Base-by-base conservation (phyloP, 2,888 invertebrate genomes). In the Vanessa cardui region DNA sequence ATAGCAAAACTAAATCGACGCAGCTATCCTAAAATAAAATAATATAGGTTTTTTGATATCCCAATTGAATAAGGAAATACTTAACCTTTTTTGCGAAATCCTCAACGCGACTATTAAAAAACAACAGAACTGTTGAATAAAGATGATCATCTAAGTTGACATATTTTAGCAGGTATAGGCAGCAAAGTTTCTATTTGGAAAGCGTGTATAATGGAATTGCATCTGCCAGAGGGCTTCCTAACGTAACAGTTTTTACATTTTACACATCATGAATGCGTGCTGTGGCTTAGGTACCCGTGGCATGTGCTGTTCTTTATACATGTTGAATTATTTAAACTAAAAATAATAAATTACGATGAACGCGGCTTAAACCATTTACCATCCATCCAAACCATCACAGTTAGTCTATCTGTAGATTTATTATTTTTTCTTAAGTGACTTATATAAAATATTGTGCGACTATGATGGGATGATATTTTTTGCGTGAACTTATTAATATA, bases 181-280 rank as follows among this genome's bases (percentile, higher is more conserved):
- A 39, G 8, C 39, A 50, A 64, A 39, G 52, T 61, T 68, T 44
- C 64, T 45, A 56, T 49, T 66, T 69, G 69, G 72, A 72, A 73
- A 72, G 73, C 70, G 69, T 66, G 54, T 56, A 69, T 64, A 71
- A 71, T 69, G 61, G 39, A 46, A 47, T 62, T 5, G 31, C 45
- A 65, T 62, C 20, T 66, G 69, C 56, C 64, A 61, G 47, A 66
- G 69, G 66, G 58, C 60, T 65, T 68, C 59, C 63, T 70, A 70
- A 65, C 49, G 68, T 64, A 72, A 72, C 60, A 52, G 52, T 66
- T 66, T 56, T 61, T 68, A 66, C 66, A 26, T 66, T 47, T 66
- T 56, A 56, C 39, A 54, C 54, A 16, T 49, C 21, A 33, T 39
- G 12, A 47, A 61, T n/a, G 15, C 21, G 16, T 16, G 20, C 49